Evolutionary conservation across 2,113 vertebrate genomes (phyloP).

Genomic region (Megaptera novaeangliae): DNA sequence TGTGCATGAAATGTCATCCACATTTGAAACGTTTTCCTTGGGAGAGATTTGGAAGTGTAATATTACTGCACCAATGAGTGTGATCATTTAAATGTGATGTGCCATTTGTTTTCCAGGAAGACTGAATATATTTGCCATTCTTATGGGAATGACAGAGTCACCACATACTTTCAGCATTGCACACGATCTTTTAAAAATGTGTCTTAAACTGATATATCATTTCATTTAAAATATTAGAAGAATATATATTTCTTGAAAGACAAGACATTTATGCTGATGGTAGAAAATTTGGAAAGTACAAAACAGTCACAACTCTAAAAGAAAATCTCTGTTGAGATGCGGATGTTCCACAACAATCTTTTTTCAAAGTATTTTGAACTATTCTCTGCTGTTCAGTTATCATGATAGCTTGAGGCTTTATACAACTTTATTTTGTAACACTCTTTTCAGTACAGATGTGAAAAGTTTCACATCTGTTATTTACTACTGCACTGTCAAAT

Average conservation of each 20-base stretch:
- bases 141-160: neutral
- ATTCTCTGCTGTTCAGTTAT: constrained; percentile 17
- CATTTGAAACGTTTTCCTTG: neutral
- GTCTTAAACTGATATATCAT: neutral
- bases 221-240: neutral
- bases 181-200: neutral
- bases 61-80: neutral
- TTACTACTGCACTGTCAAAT: constrained; percentile 62
- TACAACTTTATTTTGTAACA: constrained; percentile 44
- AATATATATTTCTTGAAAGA: neutral
- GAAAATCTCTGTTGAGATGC: neutral
- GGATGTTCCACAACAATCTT: neutral
- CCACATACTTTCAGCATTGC: neutral
- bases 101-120: neutral
- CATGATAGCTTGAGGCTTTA: constrained; percentile 56
- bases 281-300: neutral
- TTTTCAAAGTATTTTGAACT: constrained; percentile 26
- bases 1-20: neutral
- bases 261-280: neutral
- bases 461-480: constrained; percentile 65
- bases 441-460: constrained; percentile 20
- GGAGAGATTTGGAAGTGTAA: neutral
- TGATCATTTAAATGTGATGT: neutral
- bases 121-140: neutral
- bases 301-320: neutral